Conservation (phyloP, 2,797 vertebrate species). For the Jordanella pulchra region DNA sequence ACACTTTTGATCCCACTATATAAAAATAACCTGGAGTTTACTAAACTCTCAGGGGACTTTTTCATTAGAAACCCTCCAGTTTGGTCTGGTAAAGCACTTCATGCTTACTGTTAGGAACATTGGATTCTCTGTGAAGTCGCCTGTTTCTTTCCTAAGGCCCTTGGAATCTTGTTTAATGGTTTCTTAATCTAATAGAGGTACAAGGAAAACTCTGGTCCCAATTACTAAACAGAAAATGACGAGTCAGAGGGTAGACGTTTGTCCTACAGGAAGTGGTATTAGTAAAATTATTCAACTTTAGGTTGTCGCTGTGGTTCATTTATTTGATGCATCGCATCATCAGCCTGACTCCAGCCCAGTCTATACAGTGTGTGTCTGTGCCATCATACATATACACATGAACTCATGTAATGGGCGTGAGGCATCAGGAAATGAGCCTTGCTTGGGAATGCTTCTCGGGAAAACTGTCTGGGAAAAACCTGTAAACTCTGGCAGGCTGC, state of each 20-base stretch:
- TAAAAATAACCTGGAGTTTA: background rate
- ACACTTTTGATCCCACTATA: background rate
- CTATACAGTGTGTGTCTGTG: constrained; percentile 24
- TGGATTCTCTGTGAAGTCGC: background rate
- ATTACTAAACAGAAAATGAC: background rate
- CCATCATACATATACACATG: background rate
- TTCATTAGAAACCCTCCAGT: background rate
- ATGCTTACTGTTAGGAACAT: background rate
- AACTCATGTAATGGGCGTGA: constrained; percentile 42
- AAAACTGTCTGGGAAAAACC: constrained; percentile 71
- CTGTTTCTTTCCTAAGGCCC: background rate
- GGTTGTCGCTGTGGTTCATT: constrained; percentile 20
- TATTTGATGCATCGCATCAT: constrained; percentile 15
- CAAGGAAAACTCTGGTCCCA: background rate
- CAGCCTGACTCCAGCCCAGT: constrained; percentile 13
- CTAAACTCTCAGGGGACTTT: background rate
- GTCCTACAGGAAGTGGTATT: background rate
- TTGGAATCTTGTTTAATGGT: background rate
- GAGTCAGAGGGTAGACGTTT: background rate
- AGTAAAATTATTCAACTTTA: constrained; percentile 8
- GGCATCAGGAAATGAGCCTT: constrained; percentile 70
- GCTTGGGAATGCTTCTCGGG: constrained; percentile 69
- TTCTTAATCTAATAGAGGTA: background rate
- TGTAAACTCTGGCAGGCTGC: constrained; percentile 42
- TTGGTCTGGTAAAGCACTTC: background rate